phyloP scores from a whole-genome alignment of 2,797 vertebrate species.

The Australoheros facetus region DNA sequence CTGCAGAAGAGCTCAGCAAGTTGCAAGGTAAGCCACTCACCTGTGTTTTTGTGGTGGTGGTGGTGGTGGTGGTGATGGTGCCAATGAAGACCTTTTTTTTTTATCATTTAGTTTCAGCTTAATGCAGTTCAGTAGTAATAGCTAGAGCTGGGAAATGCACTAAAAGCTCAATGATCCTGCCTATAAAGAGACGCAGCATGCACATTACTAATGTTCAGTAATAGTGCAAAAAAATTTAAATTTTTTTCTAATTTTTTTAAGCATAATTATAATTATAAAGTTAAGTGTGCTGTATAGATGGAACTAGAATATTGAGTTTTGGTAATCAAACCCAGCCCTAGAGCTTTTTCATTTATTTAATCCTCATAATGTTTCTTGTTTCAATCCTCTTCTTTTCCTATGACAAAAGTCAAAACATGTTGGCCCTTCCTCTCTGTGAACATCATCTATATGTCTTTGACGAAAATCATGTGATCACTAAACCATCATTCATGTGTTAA shows the following conservation, averaged over 20 bases:
- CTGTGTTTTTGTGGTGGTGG: conserved; percentile 69
- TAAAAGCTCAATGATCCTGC: neutral
- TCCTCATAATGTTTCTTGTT: conserved; percentile 10
- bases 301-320: conserved; percentile 2
- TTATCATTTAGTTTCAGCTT: conserved; percentile 28
- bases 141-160: conserved; percentile 52
- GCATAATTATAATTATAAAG: neutral
- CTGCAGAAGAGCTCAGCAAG: conserved; percentile 82
- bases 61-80: conserved; percentile 65
- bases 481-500: conserved; percentile 19
- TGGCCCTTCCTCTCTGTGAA: conserved; percentile 13
- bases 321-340: conserved; percentile 54
- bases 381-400: neutral
- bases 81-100: neutral
- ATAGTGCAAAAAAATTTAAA: neutral
- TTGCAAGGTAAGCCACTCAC: conserved; percentile 82
- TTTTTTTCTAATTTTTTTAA: neutral
- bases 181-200: neutral
- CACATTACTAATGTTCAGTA: neutral
- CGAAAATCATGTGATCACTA: conserved; percentile 28
- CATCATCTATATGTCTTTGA: conserved; percentile 22
- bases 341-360: conserved; percentile 27
- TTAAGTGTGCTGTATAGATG: neutral
- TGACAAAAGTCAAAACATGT: conserved; percentile 15
- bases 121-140: conserved; percentile 11